A percentile compares a stretch with the other conserved stretches of the same genome.
Evolutionary conservation across 2,888 invertebrate genomes (phyloP).

Genomic region (Falcaria lacertinaria): DNA sequence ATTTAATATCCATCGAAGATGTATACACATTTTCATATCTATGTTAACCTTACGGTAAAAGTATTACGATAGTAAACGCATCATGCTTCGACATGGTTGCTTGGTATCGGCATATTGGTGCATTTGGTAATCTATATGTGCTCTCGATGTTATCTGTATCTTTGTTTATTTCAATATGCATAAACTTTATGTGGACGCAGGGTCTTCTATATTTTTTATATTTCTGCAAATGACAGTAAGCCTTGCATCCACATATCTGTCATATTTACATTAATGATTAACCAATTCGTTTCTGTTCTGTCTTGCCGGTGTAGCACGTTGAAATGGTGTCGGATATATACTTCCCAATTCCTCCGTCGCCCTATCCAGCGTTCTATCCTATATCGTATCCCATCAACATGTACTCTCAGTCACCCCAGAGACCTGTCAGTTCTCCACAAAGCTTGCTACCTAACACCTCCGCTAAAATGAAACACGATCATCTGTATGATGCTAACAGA

Average conservation of each 20-base stretch:
- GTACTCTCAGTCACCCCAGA: slow-evolving; percentile 54
- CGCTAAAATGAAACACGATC: slow-evolving; percentile 58
- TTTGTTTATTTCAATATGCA: slow-evolving; percentile 23
- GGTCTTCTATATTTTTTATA: slow-evolving; percentile 5
- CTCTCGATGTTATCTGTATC: slow-evolving; percentile 29
- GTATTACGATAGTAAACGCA: slow-evolving; percentile 44
- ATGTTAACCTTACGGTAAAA: background rate
- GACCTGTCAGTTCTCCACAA: slow-evolving; percentile 57
- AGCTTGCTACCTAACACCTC: slow-evolving; percentile 48
- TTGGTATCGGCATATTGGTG: slow-evolving; percentile 59
- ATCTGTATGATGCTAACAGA: slow-evolving; percentile 79
- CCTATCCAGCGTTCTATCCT: slow-evolving; percentile 67
- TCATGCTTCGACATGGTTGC: slow-evolving; percentile 59
- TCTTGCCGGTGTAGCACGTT: slow-evolving; percentile 82
- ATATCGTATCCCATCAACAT: slow-evolving; percentile 74
- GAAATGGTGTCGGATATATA: slow-evolving; percentile 88
- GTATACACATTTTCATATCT: too few species aligned
- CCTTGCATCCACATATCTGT: slow-evolving; percentile 25
- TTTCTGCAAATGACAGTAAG: slow-evolving; percentile 3
- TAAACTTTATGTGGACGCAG: slow-evolving; percentile 24
- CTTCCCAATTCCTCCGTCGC: slow-evolving; percentile 78
- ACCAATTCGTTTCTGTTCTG: slow-evolving; percentile 73
- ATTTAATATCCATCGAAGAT: too few species aligned
- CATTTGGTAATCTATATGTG: slow-evolving; percentile 58
- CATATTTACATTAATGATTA: slow-evolving; percentile 47